A percentile compares a stretch with the other conserved stretches of the same genome.
Evolutionary conservation across 2,888 invertebrate genomes (phyloP).

Genomic region (Hirtodrosophila confusa): DNA sequence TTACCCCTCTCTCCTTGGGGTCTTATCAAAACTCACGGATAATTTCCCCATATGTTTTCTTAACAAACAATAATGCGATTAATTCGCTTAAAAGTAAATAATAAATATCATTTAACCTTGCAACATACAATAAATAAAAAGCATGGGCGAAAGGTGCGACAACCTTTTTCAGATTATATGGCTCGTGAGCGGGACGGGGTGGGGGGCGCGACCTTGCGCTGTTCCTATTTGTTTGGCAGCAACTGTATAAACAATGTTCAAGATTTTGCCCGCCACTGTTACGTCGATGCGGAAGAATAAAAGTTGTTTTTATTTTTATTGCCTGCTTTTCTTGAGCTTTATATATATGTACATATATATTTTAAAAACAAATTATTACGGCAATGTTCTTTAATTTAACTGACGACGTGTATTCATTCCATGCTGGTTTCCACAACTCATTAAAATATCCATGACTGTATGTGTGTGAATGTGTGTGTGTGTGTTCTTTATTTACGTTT

Average conservation of each 20-base stretch:
- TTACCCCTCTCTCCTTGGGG: constrained; percentile 3
- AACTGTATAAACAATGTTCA: constrained; percentile 68
- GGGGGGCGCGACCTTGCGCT: constrained; percentile 60
- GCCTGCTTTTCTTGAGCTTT: constrained; percentile 17
- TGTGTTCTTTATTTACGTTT: constrained; percentile 39
- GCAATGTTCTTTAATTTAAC: constrained; percentile 66
- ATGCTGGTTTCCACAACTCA: constrained; percentile 50
- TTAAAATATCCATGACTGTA: constrained; percentile 37
- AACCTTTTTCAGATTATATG: constrained; percentile 43
- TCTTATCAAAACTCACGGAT: constrained; percentile 18
- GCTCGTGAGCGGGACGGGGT: constrained; percentile 15
- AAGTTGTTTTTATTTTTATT: constrained; percentile 40
- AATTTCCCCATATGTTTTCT: constrained; percentile 7
- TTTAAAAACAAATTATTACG: constrained; percentile 62
- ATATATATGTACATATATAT: constrained; percentile 31
- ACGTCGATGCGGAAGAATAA: constrained; percentile 68
- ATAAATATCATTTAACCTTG: constrained; percentile 19
- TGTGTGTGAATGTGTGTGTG: constrained; percentile 1
- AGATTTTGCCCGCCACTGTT: constrained; percentile 44
- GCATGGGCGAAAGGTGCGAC: constrained; percentile 55
- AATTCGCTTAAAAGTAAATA: constrained; percentile 11
- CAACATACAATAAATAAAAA: constrained; percentile 4
- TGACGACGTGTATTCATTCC: constrained; percentile 48
- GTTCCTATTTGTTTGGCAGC: constrained; percentile 58
- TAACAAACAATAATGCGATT: constrained; percentile 12